Evolutionary conservation across 2,888 invertebrate genomes (phyloP).

Genomic region (Agrilus mali): DNA sequence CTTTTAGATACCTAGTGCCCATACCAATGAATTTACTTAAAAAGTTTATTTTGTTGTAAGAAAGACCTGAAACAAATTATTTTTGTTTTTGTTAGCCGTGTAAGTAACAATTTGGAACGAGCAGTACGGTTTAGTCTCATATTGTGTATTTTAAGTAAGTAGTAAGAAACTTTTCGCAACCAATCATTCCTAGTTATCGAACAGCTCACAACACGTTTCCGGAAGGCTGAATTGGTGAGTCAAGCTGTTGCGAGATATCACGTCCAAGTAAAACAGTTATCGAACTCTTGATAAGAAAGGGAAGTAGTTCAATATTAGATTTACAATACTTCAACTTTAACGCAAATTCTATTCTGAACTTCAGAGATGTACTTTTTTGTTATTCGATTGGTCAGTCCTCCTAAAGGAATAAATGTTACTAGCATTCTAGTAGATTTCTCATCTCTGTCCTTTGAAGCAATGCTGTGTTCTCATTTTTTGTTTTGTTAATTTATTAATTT

Average conservation of each 20-base stretch:
- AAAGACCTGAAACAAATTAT: too few species aligned
- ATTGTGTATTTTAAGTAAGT: too few species aligned
- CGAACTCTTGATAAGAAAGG: conserved; percentile 22
- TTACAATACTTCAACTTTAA: conserved; percentile 24
- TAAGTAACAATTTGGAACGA: too few species aligned
- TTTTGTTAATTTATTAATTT: too few species aligned
- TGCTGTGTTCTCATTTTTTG: conserved; percentile 1
- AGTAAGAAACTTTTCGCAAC: too few species aligned
- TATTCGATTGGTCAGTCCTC: conserved; percentile 11
- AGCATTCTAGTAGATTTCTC: conserved; percentile 2
- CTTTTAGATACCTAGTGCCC: too few species aligned
- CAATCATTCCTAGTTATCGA: too few species aligned
- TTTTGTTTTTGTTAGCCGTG: too few species aligned
- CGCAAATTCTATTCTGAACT: conserved; percentile 22
- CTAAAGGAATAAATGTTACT: neutral
- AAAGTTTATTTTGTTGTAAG: too few species aligned
- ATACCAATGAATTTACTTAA: too few species aligned
- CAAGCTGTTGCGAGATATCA: conserved; percentile 12
- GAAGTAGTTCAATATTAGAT: conserved; percentile 23
- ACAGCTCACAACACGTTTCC: too few species aligned
- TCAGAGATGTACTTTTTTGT: conserved; percentile 14
- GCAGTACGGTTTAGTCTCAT: too few species aligned
- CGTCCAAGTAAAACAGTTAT: conserved; percentile 19
- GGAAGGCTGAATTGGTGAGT: conserved; percentile 1
- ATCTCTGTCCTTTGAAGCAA: conserved; percentile 3